Conservation (phyloP, 1,140 invertebrate species). For the Nasonia longicornis region DNA sequence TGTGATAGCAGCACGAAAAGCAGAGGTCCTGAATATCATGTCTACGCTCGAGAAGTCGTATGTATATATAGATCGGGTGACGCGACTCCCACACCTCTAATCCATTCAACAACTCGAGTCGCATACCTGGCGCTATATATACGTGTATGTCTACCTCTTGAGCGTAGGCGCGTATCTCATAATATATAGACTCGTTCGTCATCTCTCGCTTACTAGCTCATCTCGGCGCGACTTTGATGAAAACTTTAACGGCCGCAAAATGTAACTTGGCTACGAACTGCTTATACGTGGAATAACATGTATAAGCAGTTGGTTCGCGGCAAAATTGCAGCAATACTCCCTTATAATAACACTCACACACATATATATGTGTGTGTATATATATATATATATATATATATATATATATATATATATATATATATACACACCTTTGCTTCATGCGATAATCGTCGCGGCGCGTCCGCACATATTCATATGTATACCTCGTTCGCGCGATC, state of each 20-base stretch:
- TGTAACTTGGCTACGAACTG: constrained; percentile 10
- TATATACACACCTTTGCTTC: background rate
- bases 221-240: constrained; percentile 5
- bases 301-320: background rate
- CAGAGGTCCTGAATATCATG: constrained; percentile 15
- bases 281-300: no score
- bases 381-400: no score
- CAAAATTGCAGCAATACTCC: constrained; percentile 8
- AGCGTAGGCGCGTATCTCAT: constrained; percentile 8
- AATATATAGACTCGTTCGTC: constrained; percentile 1
- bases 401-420: background rate
- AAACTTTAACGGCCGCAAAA: background rate
- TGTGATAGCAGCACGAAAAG: background rate
- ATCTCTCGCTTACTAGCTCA: constrained; percentile 9
- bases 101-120: background rate
- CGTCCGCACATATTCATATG: constrained; percentile 42
- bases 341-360: background rate
- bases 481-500: background rate
- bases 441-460: background rate
- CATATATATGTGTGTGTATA: background rate
- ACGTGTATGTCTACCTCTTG: background rate
- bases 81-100: background rate
- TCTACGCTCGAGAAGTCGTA: background rate
- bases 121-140: no score
- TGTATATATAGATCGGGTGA: no score